phyloP scores from a whole-genome alignment of 2,888 invertebrate species.

The Hartigia nigra region DNA sequence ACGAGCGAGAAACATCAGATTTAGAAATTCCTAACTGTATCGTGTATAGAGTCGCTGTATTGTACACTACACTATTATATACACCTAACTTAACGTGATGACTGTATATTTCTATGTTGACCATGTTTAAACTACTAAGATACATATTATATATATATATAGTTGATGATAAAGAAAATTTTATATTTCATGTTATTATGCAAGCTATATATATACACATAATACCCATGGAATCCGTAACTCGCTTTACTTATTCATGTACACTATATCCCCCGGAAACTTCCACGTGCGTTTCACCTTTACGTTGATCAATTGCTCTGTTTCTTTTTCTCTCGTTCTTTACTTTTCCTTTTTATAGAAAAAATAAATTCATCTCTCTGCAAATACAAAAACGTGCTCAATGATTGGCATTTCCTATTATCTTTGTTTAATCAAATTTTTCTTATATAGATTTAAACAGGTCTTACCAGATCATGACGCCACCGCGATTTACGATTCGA shows the following conservation, averaged over 20 bases:
- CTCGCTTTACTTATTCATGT: not conserved
- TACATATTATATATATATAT: constrained; percentile 43
- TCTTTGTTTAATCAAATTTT: not conserved
- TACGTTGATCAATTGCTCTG: not conserved
- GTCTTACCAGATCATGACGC: not conserved
- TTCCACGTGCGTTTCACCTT: not conserved
- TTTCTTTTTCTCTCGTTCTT: not conserved
- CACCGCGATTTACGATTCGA: not conserved
- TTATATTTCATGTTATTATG: constrained; percentile 62
- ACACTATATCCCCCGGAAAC: constrained; percentile 16
- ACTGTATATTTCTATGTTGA: constrained; percentile 64
- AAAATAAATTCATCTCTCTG: not conserved
- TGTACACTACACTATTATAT: constrained; percentile 24
- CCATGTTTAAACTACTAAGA: constrained; percentile 49
- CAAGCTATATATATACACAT: constrained; percentile 9
- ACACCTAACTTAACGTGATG: constrained; percentile 47
- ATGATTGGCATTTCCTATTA: not conserved
- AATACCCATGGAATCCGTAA: not conserved
- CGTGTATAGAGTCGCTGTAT: constrained; percentile 48
- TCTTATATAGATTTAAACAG: not conserved
- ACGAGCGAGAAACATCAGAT: constrained; percentile 21
- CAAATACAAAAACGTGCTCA: not conserved
- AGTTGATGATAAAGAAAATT: constrained; percentile 61
- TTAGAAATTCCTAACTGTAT: constrained; percentile 25
- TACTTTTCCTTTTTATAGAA: not conserved